Evolutionary conservation across 1,140 invertebrate species (phyloP).

Genomic region (Sitophilus oryzae): DNA sequence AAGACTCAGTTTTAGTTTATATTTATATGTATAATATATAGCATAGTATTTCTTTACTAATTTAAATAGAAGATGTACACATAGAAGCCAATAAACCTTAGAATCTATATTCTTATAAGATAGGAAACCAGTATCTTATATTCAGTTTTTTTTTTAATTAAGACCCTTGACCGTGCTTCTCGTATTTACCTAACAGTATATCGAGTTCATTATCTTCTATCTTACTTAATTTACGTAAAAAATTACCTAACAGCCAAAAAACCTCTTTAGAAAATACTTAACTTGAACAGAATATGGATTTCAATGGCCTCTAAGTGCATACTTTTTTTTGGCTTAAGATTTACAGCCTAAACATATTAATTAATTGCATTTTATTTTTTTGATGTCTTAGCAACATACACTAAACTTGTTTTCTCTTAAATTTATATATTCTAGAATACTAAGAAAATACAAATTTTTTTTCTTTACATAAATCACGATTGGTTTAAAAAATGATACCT

Average conservation of each 20-base stretch:
- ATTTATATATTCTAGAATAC: constrained; percentile 2
- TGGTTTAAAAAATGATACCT: constrained; percentile 4
- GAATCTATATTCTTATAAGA: neutral
- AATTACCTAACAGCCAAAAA: neutral
- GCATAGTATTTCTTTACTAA: constrained; percentile 16
- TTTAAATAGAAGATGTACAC: constrained; percentile 19
- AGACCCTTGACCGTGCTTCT: neutral
- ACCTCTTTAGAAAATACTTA: constrained; percentile 1
- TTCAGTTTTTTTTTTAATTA: neutral
- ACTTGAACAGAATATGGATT: constrained; percentile 5
- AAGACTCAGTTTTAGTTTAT: constrained; percentile 44
- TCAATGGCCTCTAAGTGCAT: neutral
- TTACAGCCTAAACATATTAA: constrained; percentile 2
- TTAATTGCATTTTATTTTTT: constrained; percentile 12
- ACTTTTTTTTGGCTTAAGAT: constrained; percentile 5
- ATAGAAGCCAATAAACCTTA: constrained; percentile 12
- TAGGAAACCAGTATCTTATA: constrained; percentile 4
- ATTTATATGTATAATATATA: constrained; percentile 29
- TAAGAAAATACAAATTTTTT: constrained; percentile 23
- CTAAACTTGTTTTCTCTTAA: neutral
- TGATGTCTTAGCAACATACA: neutral
- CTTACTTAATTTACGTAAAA: neutral
- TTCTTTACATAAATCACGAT: constrained; percentile 9
- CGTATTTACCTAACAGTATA: neutral
- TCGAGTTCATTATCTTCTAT: neutral